A percentile compares a stretch with the other conserved stretches of the same genome.
Evolutionary conservation across 2,113 vertebrate species (phyloP).

Genomic region (Podarcis raffonei): DNA sequence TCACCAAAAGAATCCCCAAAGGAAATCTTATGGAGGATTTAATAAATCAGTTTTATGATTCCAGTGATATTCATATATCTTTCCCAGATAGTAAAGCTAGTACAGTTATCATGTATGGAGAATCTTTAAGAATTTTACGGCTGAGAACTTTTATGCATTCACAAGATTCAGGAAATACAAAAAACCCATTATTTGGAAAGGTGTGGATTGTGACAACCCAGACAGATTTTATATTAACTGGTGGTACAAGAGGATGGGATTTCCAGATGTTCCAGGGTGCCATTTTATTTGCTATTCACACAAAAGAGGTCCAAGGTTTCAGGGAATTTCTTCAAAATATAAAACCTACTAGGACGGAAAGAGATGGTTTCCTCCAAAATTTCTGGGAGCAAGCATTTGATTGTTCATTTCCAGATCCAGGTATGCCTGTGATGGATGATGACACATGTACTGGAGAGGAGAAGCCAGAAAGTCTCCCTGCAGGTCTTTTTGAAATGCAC

Average conservation of each 20-base stretch:
- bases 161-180: not conserved
- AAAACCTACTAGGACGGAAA: not conserved
- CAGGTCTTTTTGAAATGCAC: not conserved
- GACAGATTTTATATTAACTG: not conserved
- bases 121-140: no score
- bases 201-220: conserved; percentile 5
- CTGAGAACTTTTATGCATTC: not conserved
- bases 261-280: not conserved
- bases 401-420: not conserved
- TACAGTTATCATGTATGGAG: no score
- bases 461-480: not conserved
- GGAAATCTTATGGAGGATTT: no score
- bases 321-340: not conserved
- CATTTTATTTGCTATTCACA: not conserved
- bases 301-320: not conserved
- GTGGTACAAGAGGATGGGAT: accelerated
- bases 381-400: conserved; percentile 9
- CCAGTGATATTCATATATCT: no score
- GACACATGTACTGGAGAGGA: not conserved
- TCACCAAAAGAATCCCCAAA: no score
- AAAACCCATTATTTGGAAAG: not conserved
- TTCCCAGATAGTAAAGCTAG: no score
- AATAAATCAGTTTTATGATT: no score
- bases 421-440: accelerated
- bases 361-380: not conserved